A percentile compares a stretch with the other conserved stretches of the same genome.
Evolutionary conservation across 1,140 invertebrate species (phyloP).

Genomic region (Tyrophagus putrescentiae): DNA sequence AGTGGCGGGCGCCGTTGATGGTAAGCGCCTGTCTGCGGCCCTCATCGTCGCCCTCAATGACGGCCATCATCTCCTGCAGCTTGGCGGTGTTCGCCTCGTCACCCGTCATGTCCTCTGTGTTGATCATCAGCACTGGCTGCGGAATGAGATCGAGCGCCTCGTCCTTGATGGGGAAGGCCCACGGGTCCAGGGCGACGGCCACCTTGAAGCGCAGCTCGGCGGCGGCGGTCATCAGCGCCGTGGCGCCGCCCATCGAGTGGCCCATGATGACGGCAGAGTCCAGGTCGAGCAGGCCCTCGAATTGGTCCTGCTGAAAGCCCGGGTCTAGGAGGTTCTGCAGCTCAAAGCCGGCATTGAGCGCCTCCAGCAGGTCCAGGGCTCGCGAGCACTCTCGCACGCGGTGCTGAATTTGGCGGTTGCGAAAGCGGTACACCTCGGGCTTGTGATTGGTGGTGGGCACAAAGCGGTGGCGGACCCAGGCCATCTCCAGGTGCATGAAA

Average conservation of each 20-base stretch:
- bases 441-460: constrained; percentile 21
- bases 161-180: constrained; percentile 50
- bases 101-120: constrained; percentile 48
- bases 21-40: constrained; percentile 35
- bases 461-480: constrained; percentile 24
- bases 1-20: constrained; percentile 38
- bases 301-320: constrained; percentile 16
- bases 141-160: constrained; percentile 36
- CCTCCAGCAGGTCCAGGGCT: constrained; percentile 40
- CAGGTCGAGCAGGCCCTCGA: constrained; percentile 42
- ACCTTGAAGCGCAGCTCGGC: constrained; percentile 39
- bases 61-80: constrained; percentile 34
- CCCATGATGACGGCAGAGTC: constrained; percentile 41
- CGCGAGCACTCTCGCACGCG: constrained; percentile 40
- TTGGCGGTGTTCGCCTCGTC: constrained; percentile 43
- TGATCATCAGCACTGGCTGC: constrained; percentile 47
- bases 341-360: constrained; percentile 40
- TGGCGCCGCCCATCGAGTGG: constrained; percentile 52
- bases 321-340: constrained; percentile 41
- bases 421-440: constrained; percentile 16
- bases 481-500: constrained; percentile 17
- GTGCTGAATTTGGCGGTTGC: constrained; percentile 25
- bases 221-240: constrained; percentile 41
- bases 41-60: constrained; percentile 18
- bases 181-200: constrained; percentile 42